A percentile compares a stretch with the other conserved stretches of the same genome.
These are phyloP conservation scores for Melanostoma scalare DNA, from an alignment of 2,888 invertebrate genomes.

Conservation along the genomic window DNA sequence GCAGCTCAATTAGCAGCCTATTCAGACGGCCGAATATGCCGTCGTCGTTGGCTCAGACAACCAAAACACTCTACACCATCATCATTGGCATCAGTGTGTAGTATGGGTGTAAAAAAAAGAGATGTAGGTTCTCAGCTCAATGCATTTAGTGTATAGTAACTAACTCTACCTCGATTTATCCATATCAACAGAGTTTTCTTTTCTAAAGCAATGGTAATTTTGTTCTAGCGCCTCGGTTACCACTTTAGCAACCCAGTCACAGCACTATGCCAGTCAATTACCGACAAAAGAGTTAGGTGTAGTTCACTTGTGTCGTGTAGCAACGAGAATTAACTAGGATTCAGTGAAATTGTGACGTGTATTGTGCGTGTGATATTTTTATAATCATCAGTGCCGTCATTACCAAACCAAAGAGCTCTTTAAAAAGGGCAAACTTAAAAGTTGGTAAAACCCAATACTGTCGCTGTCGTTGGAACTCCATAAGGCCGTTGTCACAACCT, in stretches of 20 bases:
- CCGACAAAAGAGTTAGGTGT: conserved; percentile 49
- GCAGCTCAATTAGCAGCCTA: conserved; percentile 72
- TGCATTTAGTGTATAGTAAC: conserved; percentile 24
- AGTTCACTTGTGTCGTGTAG: too few species aligned
- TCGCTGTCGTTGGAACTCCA: too few species aligned
- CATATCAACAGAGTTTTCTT: conserved; percentile 38
- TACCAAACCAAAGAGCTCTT: too few species aligned
- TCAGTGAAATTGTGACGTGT: too few species aligned
- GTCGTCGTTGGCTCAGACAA: conserved; percentile 28
- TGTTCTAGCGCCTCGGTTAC: not conserved
- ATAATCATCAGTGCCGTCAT: too few species aligned
- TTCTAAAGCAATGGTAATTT: conserved; percentile 16
- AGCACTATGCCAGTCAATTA: conserved; percentile 52
- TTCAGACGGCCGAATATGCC: conserved; percentile 60
- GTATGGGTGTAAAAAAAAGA: conserved; percentile 5
- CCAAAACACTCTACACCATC: conserved; percentile 24
- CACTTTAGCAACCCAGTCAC: conserved; percentile 15
- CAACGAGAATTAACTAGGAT: too few species aligned
- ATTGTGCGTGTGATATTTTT: too few species aligned
- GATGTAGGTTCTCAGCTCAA: not conserved
- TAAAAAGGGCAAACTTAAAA: too few species aligned
- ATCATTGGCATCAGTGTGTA: not conserved
- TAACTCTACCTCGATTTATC: conserved; percentile 8
- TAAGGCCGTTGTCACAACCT: too few species aligned
- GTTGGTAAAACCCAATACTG: too few species aligned